Base-by-base conservation (phyloP, 1,140 invertebrate species). In the Panonychus citri region DNA sequence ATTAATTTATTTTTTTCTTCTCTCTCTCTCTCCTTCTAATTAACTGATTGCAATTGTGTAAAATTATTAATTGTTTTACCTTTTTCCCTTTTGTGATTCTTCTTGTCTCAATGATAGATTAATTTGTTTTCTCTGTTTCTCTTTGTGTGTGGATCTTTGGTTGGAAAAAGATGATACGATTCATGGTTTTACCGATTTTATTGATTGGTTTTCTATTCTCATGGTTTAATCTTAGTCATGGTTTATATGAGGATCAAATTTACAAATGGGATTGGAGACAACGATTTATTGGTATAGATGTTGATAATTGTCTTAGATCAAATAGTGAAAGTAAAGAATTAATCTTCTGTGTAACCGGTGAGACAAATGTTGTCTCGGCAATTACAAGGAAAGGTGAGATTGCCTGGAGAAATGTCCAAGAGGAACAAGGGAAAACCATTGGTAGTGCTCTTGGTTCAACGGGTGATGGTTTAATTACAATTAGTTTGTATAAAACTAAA, bases 301-400 rank as follows among this genome's bases (percentile, higher is more conserved):
- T 46, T 10, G 43, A 46, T 2, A n/a, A 19, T 8, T 46, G 43
- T 46, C 2, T 46, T 1, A n/a, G 43, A 46, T 46, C 43, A 10
- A 46, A 46, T 19, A 19, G 21, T 46, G 43, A 46, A 24, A n/a
- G 8, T 7, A n/a, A 46, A 7, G 43, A 19, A n/a, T n/a, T 46
- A 10, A n/a, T 46, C n/a, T 46, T 46, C 21, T 46, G 43, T 19
- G n/a, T 8, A 10, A 46, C 43, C n/a, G 86, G 85, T 0, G 78
- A 86, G 63, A 79, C 85, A 69, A 87, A 90, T 75, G 82, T 87
- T 59, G 68, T 91, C 53, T 84, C 85, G 59, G 81, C 82, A 55
- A 66, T 93, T 50, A 81, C 82, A 71, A 73, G 85, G 66, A 83
- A 81, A 65, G 85, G 81, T 55, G 76, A 83, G 64, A 76, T 87